Conservation (phyloP, 2,888 invertebrate species). For the Piscicola geometra region DNA sequence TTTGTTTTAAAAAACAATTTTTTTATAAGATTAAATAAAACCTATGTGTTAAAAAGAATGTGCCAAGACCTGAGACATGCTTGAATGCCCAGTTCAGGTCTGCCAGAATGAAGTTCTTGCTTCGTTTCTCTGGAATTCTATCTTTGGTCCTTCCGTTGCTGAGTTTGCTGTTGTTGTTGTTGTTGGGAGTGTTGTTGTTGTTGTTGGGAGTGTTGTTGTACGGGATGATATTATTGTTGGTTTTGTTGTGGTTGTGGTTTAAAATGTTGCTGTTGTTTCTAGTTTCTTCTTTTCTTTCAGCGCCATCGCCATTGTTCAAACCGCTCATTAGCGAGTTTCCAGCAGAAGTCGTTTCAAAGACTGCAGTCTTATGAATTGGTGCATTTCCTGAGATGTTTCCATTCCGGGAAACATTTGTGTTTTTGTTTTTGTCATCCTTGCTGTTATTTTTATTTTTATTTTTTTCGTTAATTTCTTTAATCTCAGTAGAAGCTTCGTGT, state of each 20-base stretch:
- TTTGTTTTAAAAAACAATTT: no score
- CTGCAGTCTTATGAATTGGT: no score
- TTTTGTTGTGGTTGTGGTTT: not conserved
- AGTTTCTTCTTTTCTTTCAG: not conserved
- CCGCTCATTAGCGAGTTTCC: no score
- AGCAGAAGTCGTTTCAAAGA: no score
- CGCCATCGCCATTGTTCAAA: no score
- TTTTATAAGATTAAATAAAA: no score
- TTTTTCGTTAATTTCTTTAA: not conserved
- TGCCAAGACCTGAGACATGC: slow-evolving; percentile 11
- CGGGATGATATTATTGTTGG: not conserved
- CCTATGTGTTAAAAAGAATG: not conserved
- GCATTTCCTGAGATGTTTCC: no score
- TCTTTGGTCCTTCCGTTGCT: no score
- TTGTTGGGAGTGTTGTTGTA: not conserved
- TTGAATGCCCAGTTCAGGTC: slow-evolving; percentile 20
- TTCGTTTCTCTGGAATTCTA: not conserved
- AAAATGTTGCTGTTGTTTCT: not conserved
- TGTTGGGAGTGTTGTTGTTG: not conserved
- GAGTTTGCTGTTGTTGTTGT: not conserved
- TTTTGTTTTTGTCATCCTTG: no score
- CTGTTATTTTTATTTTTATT: no score
- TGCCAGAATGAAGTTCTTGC: not conserved
- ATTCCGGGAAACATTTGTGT: no score
- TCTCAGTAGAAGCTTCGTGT: no score